These are phyloP conservation scores for Gracilinanus agilis DNA, from an alignment of 2,113 vertebrate species.

Conservation along the genomic window DNA sequence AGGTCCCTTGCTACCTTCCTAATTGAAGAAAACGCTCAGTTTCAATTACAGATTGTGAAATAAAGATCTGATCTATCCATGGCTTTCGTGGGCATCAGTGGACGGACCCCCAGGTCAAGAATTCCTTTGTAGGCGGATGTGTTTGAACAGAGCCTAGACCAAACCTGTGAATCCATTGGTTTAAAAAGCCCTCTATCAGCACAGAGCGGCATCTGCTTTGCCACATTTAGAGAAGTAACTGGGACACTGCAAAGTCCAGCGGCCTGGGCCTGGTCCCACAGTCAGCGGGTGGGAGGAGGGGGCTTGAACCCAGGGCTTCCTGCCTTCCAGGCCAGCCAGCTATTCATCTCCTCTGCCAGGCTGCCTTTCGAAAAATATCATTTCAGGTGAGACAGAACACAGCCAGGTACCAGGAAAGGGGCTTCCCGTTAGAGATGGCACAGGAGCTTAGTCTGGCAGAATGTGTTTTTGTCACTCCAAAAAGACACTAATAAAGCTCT, in stretches of 20 bases:
- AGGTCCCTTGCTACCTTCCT: neutral
- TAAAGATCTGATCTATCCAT: neutral
- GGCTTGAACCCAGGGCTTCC: neutral
- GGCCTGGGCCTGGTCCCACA: neutral
- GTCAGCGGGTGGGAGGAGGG: neutral
- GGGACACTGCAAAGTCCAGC: neutral
- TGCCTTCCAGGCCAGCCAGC: neutral
- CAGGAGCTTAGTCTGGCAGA: neutral
- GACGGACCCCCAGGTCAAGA: neutral
- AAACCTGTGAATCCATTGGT: neutral
- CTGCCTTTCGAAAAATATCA: neutral
- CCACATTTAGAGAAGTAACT: neutral
- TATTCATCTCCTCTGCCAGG: neutral
- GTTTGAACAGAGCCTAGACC: neutral
- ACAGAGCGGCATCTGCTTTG: neutral
- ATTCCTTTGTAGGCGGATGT: neutral
- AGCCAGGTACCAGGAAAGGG: neutral
- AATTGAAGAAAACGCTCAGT: neutral
- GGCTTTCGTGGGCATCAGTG: neutral
- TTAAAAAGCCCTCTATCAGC: neutral
- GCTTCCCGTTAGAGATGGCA: neutral
- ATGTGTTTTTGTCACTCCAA: neutral
- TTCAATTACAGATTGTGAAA: neutral
- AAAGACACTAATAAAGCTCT: neutral
- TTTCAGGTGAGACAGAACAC: neutral